Percentiles rank a stretch among this genome's conserved stretches.
Evolutionary conservation across 2,888 invertebrate genomes (phyloP).

Genomic region (Agrochola circellaris): DNA sequence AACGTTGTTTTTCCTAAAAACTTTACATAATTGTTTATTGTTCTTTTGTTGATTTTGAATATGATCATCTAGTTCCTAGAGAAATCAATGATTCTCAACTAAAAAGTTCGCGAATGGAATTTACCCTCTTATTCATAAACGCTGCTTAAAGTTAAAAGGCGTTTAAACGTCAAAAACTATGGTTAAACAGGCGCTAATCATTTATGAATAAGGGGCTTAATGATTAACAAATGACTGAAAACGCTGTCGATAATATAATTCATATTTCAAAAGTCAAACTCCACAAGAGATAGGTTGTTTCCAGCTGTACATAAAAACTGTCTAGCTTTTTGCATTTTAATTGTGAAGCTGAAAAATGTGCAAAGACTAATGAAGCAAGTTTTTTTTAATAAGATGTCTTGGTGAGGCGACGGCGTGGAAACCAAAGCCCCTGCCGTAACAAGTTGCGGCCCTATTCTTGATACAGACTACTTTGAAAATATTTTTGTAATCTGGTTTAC

Average conservation of each 20-base stretch:
- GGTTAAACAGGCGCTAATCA: too few species aligned
- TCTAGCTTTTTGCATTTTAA: slow-evolving; percentile 27
- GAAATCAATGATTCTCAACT: slow-evolving; percentile 3
- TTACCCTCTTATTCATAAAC: background rate
- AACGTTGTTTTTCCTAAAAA: too few species aligned
- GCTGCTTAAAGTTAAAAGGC: too few species aligned
- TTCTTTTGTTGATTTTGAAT: slow-evolving; percentile 23
- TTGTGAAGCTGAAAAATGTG: slow-evolving; percentile 34
- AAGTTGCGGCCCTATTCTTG: slow-evolving; percentile 36
- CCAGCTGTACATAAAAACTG: background rate
- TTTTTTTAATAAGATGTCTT: slow-evolving; percentile 48
- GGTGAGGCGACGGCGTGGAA: slow-evolving; percentile 14
- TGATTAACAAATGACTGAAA: background rate
- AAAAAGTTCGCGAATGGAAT: background rate
- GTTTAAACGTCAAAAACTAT: too few species aligned
- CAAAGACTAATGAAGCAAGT: slow-evolving; percentile 43
- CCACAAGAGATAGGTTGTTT: background rate
- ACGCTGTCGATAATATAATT: background rate
- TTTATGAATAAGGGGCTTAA: too few species aligned
- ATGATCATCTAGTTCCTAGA: slow-evolving; percentile 8
- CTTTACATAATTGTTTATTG: slow-evolving; percentile 22
- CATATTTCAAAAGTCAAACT: background rate
- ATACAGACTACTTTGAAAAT: background rate
- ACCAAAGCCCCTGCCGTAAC: slow-evolving; percentile 20
- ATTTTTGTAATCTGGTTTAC: background rate